Evolutionary conservation across 2,888 invertebrate genomes (phyloP).

Genomic region (Lordiphosa fenestrarum): DNA sequence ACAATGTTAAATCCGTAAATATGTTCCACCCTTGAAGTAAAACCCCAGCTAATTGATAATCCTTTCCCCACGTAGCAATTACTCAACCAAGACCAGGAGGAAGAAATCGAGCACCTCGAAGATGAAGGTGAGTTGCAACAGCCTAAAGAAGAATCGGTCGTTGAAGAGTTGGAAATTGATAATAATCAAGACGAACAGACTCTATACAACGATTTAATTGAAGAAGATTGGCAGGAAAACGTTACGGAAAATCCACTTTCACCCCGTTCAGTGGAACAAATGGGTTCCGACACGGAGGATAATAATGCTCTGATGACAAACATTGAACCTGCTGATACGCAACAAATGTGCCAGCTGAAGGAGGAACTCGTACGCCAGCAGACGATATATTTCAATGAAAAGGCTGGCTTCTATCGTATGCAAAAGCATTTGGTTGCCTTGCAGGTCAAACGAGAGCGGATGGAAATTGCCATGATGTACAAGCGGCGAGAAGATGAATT

Average conservation of each 20-base stretch:
- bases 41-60: too few species aligned
- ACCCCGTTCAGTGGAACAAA: too few species aligned
- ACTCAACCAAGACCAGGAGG: too few species aligned
- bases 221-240: constrained; percentile 1
- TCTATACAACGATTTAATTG: constrained; percentile 1
- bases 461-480: constrained; percentile 39
- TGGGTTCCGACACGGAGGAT: constrained; percentile 12
- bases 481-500: too few species aligned
- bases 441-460: constrained; percentile 60
- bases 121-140: too few species aligned
- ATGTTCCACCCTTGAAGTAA: too few species aligned
- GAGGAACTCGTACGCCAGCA: constrained; percentile 70
- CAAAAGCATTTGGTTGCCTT: constrained; percentile 71
- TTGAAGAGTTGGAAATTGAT: background rate
- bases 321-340: constrained; percentile 43
- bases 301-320: constrained; percentile 35
- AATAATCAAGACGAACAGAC: too few species aligned
- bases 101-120: too few species aligned
- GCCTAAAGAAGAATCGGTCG: background rate
- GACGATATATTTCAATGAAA: constrained; percentile 69
- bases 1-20: background rate
- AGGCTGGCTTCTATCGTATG: constrained; percentile 73
- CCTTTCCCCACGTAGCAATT: too few species aligned
- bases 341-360: constrained; percentile 36
- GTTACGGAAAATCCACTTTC: constrained; percentile 22